Evolutionary conservation across 2,113 vertebrate genomes (phyloP).

Genomic region (Colinus virginianus): DNA sequence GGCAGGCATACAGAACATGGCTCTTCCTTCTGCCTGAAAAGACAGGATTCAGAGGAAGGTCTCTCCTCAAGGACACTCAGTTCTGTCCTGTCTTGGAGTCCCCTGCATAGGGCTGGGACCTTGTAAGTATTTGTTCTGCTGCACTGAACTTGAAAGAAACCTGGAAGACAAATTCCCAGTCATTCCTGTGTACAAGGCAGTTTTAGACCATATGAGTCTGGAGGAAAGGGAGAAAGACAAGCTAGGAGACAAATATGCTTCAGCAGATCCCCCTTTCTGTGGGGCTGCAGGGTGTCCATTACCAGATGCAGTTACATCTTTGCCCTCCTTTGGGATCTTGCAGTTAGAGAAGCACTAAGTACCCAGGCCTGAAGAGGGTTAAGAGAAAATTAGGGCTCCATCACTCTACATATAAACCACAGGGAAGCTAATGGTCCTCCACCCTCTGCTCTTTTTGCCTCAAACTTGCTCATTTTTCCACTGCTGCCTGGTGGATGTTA

Average conservation of each 20-base stretch:
- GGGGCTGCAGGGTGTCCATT: background rate
- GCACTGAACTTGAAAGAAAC: background rate
- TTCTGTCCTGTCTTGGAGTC: background rate
- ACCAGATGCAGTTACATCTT: background rate
- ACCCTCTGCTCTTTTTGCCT: background rate
- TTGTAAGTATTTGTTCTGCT: background rate
- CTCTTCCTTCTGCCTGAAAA: background rate
- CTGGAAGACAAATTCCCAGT: background rate
- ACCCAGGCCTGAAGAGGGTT: background rate
- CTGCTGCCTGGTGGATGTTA: background rate
- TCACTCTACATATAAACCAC: background rate
- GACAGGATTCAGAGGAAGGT: background rate
- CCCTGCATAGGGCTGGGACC: fast-evolving
- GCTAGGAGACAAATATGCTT: background rate
- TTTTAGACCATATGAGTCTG: background rate
- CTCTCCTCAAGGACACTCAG: background rate
- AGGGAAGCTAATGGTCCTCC: background rate
- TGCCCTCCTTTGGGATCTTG: background rate
- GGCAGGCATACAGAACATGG: background rate
- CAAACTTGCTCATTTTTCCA: background rate
- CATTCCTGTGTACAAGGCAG: background rate
- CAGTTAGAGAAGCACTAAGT: background rate
- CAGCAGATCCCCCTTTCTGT: background rate
- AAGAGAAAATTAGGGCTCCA: background rate
- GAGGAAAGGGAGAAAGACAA: background rate